Conservation (phyloP, 2,113 vertebrate genomes). For the Campylomormyrus tamandua region DNA sequence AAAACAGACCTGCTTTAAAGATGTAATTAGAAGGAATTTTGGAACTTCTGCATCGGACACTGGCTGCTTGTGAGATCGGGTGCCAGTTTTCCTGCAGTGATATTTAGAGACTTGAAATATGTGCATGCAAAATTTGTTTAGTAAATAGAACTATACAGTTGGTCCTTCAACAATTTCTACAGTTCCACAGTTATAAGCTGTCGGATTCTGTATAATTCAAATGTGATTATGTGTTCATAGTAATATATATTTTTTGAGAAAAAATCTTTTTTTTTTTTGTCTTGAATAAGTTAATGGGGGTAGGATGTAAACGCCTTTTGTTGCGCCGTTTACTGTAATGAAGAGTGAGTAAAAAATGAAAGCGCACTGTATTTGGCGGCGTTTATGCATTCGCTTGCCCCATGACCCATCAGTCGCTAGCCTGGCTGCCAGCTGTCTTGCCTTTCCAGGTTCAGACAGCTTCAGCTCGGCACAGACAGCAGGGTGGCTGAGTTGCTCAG, state of each 20-base stretch:
- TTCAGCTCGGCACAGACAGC: constrained; percentile 82
- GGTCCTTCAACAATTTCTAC: background rate
- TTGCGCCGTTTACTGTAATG: background rate
- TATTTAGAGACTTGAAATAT: background rate
- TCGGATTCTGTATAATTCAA: background rate
- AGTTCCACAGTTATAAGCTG: background rate
- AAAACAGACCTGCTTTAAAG: background rate
- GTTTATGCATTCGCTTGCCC: background rate
- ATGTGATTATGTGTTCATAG: background rate
- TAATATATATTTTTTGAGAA: background rate
- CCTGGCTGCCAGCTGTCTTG: constrained; percentile 15
- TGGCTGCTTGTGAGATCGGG: background rate
- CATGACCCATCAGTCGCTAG: background rate
- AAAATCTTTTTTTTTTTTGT: background rate
- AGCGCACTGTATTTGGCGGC: constrained; percentile 5
- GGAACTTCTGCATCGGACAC: background rate
- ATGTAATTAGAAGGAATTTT: background rate
- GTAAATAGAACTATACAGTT: background rate
- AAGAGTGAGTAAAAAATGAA: background rate
- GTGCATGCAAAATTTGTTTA: background rate
- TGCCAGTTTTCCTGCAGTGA: background rate
- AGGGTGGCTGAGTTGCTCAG: constrained; percentile 80
- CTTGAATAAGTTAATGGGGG: background rate
- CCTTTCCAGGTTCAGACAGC: constrained; percentile 71
- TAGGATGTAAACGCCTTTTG: background rate